Percentiles rank a stretch among this genome's conserved stretches.
Conservation (phyloP, 2,113 vertebrate genomes). For the Embiotoca jacksoni region DNA sequence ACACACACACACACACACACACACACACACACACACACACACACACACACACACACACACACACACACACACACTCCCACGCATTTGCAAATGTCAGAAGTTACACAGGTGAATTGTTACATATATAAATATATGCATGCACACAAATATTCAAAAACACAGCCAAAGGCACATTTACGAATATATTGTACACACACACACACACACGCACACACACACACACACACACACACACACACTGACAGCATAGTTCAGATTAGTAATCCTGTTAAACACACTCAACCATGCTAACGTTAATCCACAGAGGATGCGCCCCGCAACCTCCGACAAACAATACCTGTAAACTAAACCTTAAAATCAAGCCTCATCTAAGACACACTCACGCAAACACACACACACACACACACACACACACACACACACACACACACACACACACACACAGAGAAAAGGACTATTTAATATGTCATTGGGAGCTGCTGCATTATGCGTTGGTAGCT, state of each 20-base stretch:
- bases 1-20: too few relatives aligned
- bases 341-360: constrained; percentile 38
- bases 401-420: neutral
- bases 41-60: neutral
- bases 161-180: neutral
- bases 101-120: neutral
- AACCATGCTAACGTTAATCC: constrained; percentile 72
- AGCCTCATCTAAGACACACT: neutral
- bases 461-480: constrained; percentile 52
- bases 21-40: too few relatives aligned
- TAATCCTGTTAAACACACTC: constrained; percentile 81
- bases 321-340: constrained; percentile 59
- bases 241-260: constrained; percentile 66
- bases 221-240: constrained; percentile 24
- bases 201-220: constrained; percentile 15
- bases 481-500: constrained; percentile 37
- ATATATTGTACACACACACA: constrained; percentile 15
- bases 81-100: too few relatives aligned
- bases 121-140: neutral
- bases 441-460: constrained; percentile 39
- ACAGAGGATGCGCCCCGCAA: constrained; percentile 40
- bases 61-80: neutral
- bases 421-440: neutral
- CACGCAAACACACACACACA: neutral
- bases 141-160: constrained; percentile 8